Evolutionary conservation across 2,888 invertebrate species (phyloP).

Genomic region (Luperina testacea): DNA sequence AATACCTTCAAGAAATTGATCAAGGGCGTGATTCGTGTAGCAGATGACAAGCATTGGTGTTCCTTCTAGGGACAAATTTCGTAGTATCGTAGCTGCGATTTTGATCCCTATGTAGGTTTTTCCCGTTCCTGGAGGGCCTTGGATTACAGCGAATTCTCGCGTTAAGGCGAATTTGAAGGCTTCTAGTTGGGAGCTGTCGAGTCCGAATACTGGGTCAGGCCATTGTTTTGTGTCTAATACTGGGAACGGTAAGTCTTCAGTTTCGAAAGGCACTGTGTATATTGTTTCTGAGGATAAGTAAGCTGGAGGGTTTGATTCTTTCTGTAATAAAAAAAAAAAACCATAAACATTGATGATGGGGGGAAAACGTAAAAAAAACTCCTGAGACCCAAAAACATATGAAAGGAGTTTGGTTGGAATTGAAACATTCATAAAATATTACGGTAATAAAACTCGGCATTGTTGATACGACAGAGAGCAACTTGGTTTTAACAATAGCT

Average conservation of each 20-base stretch:
- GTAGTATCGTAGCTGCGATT: conserved; percentile 92
- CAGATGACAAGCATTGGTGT: conserved; percentile 94
- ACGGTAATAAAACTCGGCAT: too few relatives aligned
- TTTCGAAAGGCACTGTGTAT: conserved; percentile 72
- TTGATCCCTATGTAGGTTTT: conserved; percentile 95
- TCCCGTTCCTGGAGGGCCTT: conserved; percentile 97
- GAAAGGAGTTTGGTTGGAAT: too few relatives aligned
- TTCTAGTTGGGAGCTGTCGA: conserved; percentile 92
- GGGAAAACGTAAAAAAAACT: too few relatives aligned
- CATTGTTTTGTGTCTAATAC: conserved; percentile 83
- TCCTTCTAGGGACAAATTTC: conserved; percentile 90
- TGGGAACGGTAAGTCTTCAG: conserved; percentile 78
- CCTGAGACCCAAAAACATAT: too few relatives aligned
- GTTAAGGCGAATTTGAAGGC: conserved; percentile 93
- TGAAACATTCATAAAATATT: too few relatives aligned
- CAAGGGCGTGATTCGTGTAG: conserved; percentile 96
- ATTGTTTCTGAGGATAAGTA: conserved; percentile 83
- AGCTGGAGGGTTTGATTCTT: conserved; percentile 75
- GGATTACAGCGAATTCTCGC: conserved; percentile 93
- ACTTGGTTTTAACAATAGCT: too few relatives aligned
- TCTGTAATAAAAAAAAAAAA: conserved; percentile 65
- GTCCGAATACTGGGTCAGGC: conserved; percentile 85
- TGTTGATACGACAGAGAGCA: too few relatives aligned
- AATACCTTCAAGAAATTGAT: conserved; percentile 95
- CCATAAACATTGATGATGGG: too few relatives aligned